Conservation (phyloP, 2,888 invertebrate genomes). For the Busseola fusca region DNA sequence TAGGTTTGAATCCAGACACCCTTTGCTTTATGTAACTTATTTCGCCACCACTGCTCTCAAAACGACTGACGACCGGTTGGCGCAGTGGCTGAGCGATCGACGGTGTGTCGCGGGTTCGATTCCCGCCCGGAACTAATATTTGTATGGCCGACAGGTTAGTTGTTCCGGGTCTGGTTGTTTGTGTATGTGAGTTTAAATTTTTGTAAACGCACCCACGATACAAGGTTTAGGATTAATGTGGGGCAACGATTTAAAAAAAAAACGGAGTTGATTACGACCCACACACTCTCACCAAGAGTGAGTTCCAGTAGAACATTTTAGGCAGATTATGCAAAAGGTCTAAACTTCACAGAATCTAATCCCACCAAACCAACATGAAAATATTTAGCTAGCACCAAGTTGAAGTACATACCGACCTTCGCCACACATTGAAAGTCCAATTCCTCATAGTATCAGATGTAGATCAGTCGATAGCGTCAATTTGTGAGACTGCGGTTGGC, state of each 20-base stretch:
- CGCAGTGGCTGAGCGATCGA: too few relatives aligned
- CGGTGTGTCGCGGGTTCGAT: too few relatives aligned
- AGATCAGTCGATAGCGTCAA: constrained; percentile 63
- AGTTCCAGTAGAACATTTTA: background rate
- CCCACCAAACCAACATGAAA: constrained; percentile 3
- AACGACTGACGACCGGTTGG: too few relatives aligned
- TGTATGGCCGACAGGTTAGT: too few relatives aligned
- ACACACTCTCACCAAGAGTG: background rate
- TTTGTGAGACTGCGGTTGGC: constrained; percentile 47
- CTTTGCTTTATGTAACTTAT: background rate
- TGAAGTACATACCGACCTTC: constrained; percentile 47
- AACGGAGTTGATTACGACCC: background rate
- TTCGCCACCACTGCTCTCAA: background rate
- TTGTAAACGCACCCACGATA: too few relatives aligned
- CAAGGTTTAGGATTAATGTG: too few relatives aligned
- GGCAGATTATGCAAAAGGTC: background rate
- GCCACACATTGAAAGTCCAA: constrained; percentile 54
- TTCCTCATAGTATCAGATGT: constrained; percentile 57
- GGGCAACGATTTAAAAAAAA: too few relatives aligned
- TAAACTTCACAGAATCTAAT: background rate
- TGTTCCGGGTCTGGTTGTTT: too few relatives aligned
- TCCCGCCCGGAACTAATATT: too few relatives aligned
- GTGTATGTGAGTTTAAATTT: too few relatives aligned
- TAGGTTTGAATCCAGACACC: background rate
- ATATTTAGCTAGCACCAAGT: constrained; percentile 18